Conservation (phyloP, 2,113 vertebrate genomes). For the Aptenodytes patagonicus region DNA sequence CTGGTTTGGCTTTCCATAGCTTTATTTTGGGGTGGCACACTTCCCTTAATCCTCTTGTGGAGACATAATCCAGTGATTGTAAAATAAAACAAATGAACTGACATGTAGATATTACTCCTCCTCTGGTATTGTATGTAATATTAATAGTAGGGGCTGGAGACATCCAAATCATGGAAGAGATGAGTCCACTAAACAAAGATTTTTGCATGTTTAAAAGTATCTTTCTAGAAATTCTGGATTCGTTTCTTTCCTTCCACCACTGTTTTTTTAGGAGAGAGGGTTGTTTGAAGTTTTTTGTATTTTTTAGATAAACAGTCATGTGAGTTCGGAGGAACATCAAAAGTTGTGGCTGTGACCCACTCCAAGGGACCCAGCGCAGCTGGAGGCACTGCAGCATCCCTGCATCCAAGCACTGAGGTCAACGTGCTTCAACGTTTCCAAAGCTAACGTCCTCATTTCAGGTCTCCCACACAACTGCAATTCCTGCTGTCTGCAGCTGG, state of each 20-base stretch:
- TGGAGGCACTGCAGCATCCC: background rate
- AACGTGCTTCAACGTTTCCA: background rate
- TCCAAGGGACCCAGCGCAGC: background rate
- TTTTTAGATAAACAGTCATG: background rate
- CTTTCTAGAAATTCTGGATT: background rate
- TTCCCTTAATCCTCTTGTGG: background rate
- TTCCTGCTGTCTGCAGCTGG: background rate
- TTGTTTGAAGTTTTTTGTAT: background rate
- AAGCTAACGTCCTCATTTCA: background rate
- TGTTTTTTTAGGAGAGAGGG: background rate
- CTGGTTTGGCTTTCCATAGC: background rate
- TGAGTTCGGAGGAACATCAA: background rate
- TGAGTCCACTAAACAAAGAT: background rate
- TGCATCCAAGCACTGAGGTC: background rate
- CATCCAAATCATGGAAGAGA: background rate
- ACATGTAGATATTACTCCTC: background rate
- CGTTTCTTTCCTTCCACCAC: background rate
- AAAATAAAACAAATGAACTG: background rate
- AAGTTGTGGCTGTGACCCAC: background rate
- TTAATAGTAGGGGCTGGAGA: background rate
- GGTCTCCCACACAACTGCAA: background rate
- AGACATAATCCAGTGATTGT: background rate
- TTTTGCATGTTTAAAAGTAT: background rate
- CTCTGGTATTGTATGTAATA: background rate
- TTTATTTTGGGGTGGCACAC: background rate